phyloP scores from a whole-genome alignment of 2,888 invertebrate genomes.

The Conops quadrifasciatus region DNA sequence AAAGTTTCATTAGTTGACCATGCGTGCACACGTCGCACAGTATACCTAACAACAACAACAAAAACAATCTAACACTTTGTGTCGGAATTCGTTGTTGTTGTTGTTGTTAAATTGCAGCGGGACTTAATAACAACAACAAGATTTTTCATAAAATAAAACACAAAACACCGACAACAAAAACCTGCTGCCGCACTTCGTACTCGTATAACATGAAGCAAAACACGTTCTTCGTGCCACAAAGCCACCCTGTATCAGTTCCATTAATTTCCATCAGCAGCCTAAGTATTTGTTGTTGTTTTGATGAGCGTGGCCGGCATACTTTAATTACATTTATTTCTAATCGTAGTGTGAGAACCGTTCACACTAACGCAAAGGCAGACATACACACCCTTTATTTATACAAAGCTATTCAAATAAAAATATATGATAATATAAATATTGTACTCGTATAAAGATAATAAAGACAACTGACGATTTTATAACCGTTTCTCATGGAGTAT shows the following conservation, averaged over 20 bases:
- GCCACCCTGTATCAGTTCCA: constrained; percentile 23
- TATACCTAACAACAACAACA: constrained; percentile 14
- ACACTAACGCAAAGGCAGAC: constrained; percentile 3
- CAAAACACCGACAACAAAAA: not conserved
- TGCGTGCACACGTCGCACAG: constrained; percentile 26
- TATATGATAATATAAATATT: no score
- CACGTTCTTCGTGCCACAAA: constrained; percentile 9
- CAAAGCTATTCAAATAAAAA: not conserved
- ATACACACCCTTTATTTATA: no score
- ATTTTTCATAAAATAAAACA: constrained; percentile 8
- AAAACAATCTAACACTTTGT: not conserved
- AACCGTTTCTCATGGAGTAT: no score
- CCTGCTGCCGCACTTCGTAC: not conserved
- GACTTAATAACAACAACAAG: not conserved
- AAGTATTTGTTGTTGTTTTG: constrained; percentile 23
- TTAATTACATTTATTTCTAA: constrained; percentile 29
- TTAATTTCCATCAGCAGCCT: not conserved
- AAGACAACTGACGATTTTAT: no score
- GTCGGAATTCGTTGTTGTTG: not conserved
- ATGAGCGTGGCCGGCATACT: constrained; percentile 26
- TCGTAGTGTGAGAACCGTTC: constrained; percentile 31
- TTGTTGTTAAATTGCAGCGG: constrained; percentile 16
- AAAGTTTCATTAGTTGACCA: constrained; percentile 28
- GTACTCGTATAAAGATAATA: no score
- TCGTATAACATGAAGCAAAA: not conserved